Conservation (phyloP, 2,113 vertebrate species). For the Heptranchias perlo region DNA sequence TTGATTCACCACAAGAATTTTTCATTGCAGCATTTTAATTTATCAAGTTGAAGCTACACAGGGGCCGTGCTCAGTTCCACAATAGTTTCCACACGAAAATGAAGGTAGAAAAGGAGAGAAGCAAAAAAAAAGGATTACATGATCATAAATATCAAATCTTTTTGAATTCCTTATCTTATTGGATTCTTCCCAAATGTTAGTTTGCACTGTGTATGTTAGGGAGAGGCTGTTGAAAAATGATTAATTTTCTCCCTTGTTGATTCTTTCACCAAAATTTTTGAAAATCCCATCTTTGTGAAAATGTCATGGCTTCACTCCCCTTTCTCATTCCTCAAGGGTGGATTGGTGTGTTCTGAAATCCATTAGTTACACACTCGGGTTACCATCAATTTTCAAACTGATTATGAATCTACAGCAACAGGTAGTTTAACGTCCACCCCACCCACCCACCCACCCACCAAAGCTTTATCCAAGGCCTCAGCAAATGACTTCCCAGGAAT, state of each 20-base stretch:
- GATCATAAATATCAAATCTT: neutral
- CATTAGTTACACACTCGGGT: slow-evolving; percentile 40
- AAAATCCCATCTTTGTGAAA: slow-evolving; percentile 40
- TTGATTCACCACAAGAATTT: slow-evolving; percentile 1
- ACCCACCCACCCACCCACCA: slow-evolving; percentile 58
- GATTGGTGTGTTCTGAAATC: slow-evolving; percentile 44
- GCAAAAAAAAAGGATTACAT: neutral
- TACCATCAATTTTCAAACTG: slow-evolving; percentile 49
- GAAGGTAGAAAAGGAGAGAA: neutral
- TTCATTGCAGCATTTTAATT: neutral
- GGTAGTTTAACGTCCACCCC: slow-evolving; percentile 50
- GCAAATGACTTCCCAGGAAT: slow-evolving; percentile 67
- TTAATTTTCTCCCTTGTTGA: slow-evolving; percentile 49
- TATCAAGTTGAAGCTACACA: neutral
- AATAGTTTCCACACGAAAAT: neutral
- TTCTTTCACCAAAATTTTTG: slow-evolving; percentile 46
- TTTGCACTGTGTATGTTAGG: slow-evolving; percentile 56
- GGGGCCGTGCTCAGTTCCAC: neutral
- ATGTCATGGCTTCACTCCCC: slow-evolving; percentile 42
- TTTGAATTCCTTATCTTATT: slow-evolving; percentile 52
- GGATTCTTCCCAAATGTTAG: slow-evolving; percentile 49
- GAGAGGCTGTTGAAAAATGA: slow-evolving; percentile 53
- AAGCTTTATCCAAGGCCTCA: slow-evolving; percentile 56
- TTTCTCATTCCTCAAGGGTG: slow-evolving; percentile 33
- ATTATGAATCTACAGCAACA: slow-evolving; percentile 45